Conservation (phyloP, 2,888 invertebrate genomes). For the Conus canariensis region DNA sequence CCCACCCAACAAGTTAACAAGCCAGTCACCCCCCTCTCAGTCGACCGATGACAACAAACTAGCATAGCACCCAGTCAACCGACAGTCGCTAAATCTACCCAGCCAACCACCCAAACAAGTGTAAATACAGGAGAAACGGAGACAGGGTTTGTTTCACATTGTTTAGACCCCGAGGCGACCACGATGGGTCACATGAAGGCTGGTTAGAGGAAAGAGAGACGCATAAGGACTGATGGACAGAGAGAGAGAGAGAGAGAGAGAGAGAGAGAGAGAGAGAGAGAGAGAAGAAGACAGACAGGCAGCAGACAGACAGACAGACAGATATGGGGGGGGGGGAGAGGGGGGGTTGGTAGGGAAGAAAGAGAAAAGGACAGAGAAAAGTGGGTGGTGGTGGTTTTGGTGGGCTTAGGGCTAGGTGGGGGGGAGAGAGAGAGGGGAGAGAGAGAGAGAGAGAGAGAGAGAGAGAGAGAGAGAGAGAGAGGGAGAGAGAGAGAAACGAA, state of each 20-base stretch:
- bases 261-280: not conserved
- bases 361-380: not conserved
- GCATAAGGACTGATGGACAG: not conserved
- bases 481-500: not conserved
- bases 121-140: too few species aligned
- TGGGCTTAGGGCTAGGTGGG: too few species aligned
- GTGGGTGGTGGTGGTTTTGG: not conserved
- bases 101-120: too few species aligned
- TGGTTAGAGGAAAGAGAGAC: not conserved
- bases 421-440: not conserved
- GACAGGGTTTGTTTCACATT: too few species aligned
- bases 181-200: too few species aligned
- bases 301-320: not conserved
- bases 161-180: too few species aligned
- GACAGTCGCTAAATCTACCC: too few species aligned
- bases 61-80: too few species aligned
- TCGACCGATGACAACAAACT: too few species aligned
- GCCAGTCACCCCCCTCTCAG: too few species aligned
- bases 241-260: not conserved
- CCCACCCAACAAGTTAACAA: too few species aligned
- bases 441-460: not conserved
- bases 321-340: not conserved
- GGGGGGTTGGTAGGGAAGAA: not conserved
- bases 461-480: not conserved
- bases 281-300: not conserved